Evolutionary conservation across 2,113 vertebrate genomes (phyloP).

Genomic region (Heterochromis multidens): DNA sequence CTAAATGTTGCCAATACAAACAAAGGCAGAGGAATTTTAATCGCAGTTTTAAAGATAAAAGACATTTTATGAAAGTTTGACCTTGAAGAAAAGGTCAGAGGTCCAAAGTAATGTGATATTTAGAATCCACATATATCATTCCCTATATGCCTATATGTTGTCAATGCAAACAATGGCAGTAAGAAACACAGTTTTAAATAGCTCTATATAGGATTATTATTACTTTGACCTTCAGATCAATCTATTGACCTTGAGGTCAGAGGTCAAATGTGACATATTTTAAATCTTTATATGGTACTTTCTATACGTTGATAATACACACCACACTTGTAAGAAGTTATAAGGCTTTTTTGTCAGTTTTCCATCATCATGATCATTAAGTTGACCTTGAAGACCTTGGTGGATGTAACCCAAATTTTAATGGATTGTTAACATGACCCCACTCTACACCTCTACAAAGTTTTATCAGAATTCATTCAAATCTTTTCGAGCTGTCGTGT

Average conservation of each 20-base stretch:
- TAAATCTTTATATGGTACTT: neutral
- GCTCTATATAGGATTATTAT: neutral
- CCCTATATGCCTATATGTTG: neutral
- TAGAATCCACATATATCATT: neutral
- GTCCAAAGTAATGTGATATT: neutral
- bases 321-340: neutral
- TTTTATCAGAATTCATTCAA: neutral
- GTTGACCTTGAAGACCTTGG: neutral
- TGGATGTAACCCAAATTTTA: neutral
- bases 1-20: no score
- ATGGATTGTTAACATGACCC: neutral
- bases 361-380: rapidly evolving
- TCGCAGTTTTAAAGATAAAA: no score
- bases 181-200: neutral
- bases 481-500: neutral
- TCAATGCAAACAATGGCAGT: neutral
- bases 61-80: neutral
- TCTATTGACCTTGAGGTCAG: neutral
- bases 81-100: neutral
- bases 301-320: neutral
- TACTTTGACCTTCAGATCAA: neutral
- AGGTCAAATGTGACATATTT: neutral
- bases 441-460: neutral
- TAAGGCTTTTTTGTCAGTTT: neutral
- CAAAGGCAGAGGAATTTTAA: no score